Percentiles rank a stretch among this genome's conserved stretches.
Conservation (phyloP, 2,113 vertebrate species). For the Anhinga rufa region DNA sequence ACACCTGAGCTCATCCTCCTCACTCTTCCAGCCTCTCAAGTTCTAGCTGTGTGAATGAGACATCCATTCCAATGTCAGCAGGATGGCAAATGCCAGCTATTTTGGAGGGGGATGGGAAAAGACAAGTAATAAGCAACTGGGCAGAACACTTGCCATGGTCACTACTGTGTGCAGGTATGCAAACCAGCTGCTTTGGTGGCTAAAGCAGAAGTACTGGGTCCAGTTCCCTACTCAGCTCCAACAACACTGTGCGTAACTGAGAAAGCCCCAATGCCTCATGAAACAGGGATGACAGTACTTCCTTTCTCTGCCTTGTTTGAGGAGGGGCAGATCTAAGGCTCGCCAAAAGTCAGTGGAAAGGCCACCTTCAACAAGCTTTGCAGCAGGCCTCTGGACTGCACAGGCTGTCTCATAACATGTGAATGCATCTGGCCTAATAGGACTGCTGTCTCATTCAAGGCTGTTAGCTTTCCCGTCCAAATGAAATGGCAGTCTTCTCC, state of each 20-base stretch:
- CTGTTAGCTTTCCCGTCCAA: not conserved
- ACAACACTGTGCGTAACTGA: not conserved
- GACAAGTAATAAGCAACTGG: not conserved
- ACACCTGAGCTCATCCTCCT: not conserved
- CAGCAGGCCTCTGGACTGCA: not conserved
- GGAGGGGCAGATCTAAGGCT: not conserved
- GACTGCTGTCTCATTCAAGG: not conserved
- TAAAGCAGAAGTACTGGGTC: not conserved
- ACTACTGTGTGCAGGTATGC: not conserved
- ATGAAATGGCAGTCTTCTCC: not conserved
- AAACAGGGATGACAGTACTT: not conserved
- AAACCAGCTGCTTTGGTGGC: not conserved
- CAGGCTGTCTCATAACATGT: not conserved
- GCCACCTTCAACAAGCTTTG: not conserved
- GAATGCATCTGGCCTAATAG: not conserved
- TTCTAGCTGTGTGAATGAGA: not conserved
- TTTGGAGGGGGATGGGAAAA: not conserved
- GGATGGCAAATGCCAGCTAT: not conserved
- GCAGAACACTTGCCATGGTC: not conserved
- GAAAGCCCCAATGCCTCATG: not conserved
- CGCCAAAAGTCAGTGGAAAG: not conserved
- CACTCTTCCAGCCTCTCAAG: not conserved
- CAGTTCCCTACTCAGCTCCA: not conserved
- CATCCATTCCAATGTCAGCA: not conserved
- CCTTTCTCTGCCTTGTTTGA: not conserved